phyloP scores from a whole-genome alignment of 2,888 invertebrate genomes.

The Acanthosepion pharaonis region DNA sequence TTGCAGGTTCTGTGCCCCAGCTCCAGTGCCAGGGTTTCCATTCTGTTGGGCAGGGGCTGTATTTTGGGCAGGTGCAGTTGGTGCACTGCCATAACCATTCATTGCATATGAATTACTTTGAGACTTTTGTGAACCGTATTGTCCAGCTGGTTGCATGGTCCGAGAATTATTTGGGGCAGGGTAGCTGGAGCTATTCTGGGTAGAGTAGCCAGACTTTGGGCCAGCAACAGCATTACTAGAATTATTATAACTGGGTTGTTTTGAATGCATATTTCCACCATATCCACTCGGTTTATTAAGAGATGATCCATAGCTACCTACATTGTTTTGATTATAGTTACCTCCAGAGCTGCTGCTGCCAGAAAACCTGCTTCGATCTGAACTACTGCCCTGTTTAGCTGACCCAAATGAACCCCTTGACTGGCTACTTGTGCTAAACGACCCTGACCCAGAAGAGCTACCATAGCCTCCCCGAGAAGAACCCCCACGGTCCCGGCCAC shows the following conservation, averaged over 20 bases:
- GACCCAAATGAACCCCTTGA: constrained; percentile 50
- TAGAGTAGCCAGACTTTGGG: constrained; percentile 34
- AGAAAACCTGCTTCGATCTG: constrained; percentile 36
- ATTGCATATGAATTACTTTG: constrained; percentile 40
- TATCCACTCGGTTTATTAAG: neutral
- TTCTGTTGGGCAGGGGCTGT: constrained; percentile 47
- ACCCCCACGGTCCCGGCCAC: constrained; percentile 51
- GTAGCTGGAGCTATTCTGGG: constrained; percentile 41
- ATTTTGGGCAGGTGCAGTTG: constrained; percentile 14
- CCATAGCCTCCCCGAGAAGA: constrained; percentile 50
- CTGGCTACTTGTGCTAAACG: constrained; percentile 46
- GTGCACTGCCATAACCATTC: constrained; percentile 37
- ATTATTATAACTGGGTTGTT: constrained; percentile 23
- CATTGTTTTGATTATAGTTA: constrained; percentile 46
- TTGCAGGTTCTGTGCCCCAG: constrained; percentile 47
- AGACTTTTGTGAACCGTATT: constrained; percentile 25
- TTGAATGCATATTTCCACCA: neutral
- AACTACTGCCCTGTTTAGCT: constrained; percentile 47
- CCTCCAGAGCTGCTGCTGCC: constrained; percentile 40
- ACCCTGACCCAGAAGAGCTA: constrained; percentile 48
- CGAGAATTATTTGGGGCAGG: constrained; percentile 33
- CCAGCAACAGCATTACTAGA: neutral
- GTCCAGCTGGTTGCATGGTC: neutral
- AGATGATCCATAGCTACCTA: constrained; percentile 47
- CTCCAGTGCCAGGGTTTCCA: constrained; percentile 15